A percentile compares a stretch with the other conserved stretches of the same genome.
Evolutionary conservation across 2,888 invertebrate species (phyloP).

Genomic region (Synanthedon andrenaeformis): DNA sequence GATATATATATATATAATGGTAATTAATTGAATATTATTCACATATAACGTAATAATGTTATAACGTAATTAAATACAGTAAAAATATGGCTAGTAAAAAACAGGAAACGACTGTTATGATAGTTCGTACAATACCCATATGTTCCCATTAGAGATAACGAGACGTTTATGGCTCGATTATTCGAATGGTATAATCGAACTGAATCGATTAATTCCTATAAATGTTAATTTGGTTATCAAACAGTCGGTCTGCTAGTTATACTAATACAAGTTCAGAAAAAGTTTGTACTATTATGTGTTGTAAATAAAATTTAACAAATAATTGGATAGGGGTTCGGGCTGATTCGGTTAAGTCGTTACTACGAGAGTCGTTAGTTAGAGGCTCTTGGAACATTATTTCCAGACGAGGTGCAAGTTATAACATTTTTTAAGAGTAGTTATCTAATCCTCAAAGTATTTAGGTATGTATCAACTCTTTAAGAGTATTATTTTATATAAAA

Average conservation of each 20-base stretch:
- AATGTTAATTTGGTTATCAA: conserved; percentile 63
- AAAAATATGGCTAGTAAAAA: conserved; percentile 17
- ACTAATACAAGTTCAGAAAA: conserved; percentile 59
- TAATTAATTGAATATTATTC: too few relatives aligned
- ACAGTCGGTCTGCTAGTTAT: conserved; percentile 55
- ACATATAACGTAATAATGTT: too few relatives aligned
- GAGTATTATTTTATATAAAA: too few relatives aligned
- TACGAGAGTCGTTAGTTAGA: too few relatives aligned
- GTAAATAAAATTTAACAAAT: conserved; percentile 47
- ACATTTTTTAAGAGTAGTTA: too few relatives aligned
- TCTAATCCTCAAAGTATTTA: too few relatives aligned
- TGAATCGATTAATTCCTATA: conserved; percentile 64
- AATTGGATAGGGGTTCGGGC: conserved; percentile 25
- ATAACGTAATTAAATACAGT: too few relatives aligned
- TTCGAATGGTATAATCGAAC: conserved; percentile 42
- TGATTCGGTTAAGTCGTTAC: too few relatives aligned
- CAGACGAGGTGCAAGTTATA: too few relatives aligned
- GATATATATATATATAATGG: too few relatives aligned
- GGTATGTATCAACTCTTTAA: too few relatives aligned
- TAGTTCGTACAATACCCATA: conserved; percentile 48
- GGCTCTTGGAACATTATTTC: too few relatives aligned
- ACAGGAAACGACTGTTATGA: conserved; percentile 42
- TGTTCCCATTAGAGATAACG: conserved; percentile 61
- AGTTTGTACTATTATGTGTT: conserved; percentile 38
- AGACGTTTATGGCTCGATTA: conserved; percentile 56